Conservation (phyloP, 2,888 invertebrate genomes). For the Oligia strigilis region DNA sequence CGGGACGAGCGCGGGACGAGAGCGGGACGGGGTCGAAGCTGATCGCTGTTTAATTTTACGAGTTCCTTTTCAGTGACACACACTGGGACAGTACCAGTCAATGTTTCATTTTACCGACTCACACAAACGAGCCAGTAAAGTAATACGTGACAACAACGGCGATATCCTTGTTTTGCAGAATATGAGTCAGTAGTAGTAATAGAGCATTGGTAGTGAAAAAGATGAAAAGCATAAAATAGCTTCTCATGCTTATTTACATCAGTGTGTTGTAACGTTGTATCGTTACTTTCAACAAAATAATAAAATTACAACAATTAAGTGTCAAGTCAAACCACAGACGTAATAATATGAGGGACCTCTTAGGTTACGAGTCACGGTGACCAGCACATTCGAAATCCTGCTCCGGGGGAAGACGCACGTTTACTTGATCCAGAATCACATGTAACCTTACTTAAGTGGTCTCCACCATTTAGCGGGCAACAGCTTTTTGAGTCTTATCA, state of each 20-base stretch:
- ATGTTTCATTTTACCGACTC: background rate
- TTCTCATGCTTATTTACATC: background rate
- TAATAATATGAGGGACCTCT: no score
- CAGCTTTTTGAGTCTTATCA: no score
- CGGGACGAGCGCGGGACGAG: background rate
- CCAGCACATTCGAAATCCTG: no score
- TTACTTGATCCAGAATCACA: no score
- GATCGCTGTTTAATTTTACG: constrained; percentile 35
- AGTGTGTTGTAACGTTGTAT: no score
- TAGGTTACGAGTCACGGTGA: no score
- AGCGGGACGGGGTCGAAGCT: background rate
- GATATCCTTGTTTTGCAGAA: background rate
- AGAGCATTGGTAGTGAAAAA: background rate
- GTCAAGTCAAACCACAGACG: no score
- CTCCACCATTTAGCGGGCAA: no score
- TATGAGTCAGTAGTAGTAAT: background rate
- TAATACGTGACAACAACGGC: background rate
- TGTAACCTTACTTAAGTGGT: no score
- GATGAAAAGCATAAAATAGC: background rate
- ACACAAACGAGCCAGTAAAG: background rate
- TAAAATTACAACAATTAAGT: no score
- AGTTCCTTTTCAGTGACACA: background rate
- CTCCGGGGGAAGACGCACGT: no score
- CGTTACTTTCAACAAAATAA: no score
- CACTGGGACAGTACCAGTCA: background rate